Evolutionary conservation across 2,888 invertebrate species (phyloP), one percentile per base, ranked within the genome.

Genomic region (Geotrupes spiniger): DNA sequence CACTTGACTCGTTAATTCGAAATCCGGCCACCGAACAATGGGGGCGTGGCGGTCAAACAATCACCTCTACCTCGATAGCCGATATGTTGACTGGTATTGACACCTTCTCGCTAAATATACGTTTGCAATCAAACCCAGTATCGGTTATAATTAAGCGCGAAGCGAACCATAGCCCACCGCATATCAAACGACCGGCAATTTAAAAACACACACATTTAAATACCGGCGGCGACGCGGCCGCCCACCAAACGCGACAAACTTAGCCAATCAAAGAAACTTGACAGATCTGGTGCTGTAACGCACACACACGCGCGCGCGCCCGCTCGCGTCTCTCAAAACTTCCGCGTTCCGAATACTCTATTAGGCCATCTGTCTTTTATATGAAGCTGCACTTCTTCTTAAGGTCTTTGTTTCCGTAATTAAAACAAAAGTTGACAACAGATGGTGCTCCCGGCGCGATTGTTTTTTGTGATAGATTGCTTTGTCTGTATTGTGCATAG

Each of bases 391-490:
- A 12, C 26, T 25, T 40, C 59, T 68, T 66, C 67, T 68, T 67
- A 62, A 64, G 63, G 62, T 60, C 65, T 69, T 69, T 69, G 68
- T 70, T 66, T 66, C 61, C 68, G 62, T 69, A 69, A 70, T 70
- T 70, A 70, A 70, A 70, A 69, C 69, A 69, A 70, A 70, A 69
- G 69, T 69, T 69, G 68, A 66, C 69, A 66, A 67, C 69, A 68
- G 68, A 67, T 68, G 69, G 66, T 63, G 65, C 58, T 56, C 51
- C 29, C 21, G 21, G 55, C 61, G 53, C 66, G 65, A 68, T 70
- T 69, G 69, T 70, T 70, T 70, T 70, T 70, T 69, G 67, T 69
- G 70, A 70, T 70, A 69, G 70, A 70, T 70, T 66, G 69, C 69
- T 66, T 67, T 68, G 68, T 69, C 68, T 66, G 66, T 68, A 68